These are phyloP conservation scores for Cheilosia scutellata DNA, from an alignment of 2,888 invertebrate genomes.

Conservation along the genomic window DNA sequence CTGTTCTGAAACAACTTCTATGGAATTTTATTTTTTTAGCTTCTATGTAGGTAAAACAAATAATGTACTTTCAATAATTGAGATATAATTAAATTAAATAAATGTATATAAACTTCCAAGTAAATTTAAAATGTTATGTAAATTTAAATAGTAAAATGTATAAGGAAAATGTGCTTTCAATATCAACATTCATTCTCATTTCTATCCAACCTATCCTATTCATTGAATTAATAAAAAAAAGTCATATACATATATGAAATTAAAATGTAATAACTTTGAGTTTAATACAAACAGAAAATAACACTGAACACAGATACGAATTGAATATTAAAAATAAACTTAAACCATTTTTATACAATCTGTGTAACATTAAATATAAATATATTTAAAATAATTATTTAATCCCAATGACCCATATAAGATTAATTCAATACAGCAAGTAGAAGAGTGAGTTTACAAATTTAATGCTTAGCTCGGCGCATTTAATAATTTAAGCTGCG, in stretches of 20 bases:
- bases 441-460: no score
- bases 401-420: conserved; percentile 22
- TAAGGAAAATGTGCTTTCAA: conserved; percentile 24
- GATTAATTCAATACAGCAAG: conserved; percentile 20
- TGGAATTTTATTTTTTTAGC: conserved; percentile 37
- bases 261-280: conserved; percentile 23
- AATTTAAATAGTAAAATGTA: conserved; percentile 18
- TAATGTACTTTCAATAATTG: conserved; percentile 8
- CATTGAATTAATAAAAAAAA: conserved; percentile 15
- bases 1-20: conserved; percentile 55
- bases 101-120: conserved; percentile 52
- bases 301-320: conserved; percentile 66
- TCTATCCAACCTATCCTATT: background rate
- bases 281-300: conserved; percentile 25
- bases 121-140: conserved; percentile 30
- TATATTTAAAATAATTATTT: conserved; percentile 46
- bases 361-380: conserved; percentile 23
- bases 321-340: conserved; percentile 40
- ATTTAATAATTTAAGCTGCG: background rate
- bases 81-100: conserved; percentile 4
- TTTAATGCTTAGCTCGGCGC: no score
- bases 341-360: conserved; percentile 42
- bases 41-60: conserved; percentile 39
- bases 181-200: conserved; percentile 3
- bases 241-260: background rate